phyloP scores from a whole-genome alignment of 2,113 vertebrate genomes.

The Proterorhinus semilunaris region DNA sequence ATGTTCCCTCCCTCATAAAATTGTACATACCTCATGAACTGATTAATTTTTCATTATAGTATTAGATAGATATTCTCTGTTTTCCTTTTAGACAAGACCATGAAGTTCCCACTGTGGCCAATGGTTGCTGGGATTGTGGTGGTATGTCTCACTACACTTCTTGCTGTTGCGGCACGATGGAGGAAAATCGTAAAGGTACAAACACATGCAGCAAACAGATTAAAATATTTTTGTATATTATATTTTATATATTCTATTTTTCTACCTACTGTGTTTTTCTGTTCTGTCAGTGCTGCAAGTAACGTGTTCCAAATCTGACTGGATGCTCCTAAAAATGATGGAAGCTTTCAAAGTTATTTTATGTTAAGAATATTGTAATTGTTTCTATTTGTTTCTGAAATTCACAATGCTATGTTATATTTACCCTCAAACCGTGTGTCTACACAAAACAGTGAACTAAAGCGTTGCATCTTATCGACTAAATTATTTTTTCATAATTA shows the following conservation, averaged over 20 bases:
- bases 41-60: neutral
- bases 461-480: too few species aligned
- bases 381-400: too few species aligned
- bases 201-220: neutral
- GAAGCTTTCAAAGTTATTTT: too few species aligned
- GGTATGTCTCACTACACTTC: conserved; percentile 54
- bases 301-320: conserved; percentile 2
- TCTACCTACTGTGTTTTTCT: conserved; percentile 18
- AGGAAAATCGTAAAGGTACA: conserved; percentile 60
- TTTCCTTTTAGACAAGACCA: conserved; percentile 53
- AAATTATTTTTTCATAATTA: too few species aligned
- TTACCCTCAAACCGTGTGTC: too few species aligned
- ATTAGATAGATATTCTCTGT: neutral
- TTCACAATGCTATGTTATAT: too few species aligned
- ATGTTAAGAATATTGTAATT: too few species aligned
- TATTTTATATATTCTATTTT: too few species aligned
- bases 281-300: conserved; percentile 61
- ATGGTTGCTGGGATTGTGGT: conserved; percentile 73
- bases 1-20: too few species aligned
- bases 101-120: conserved; percentile 69
- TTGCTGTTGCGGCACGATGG: conserved; percentile 68
- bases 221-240: neutral
- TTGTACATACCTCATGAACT: neutral
- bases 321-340: neutral
- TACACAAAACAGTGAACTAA: too few species aligned